Evolutionary conservation across 2,797 vertebrate genomes (phyloP).

Genomic region (Netta rufina): DNA sequence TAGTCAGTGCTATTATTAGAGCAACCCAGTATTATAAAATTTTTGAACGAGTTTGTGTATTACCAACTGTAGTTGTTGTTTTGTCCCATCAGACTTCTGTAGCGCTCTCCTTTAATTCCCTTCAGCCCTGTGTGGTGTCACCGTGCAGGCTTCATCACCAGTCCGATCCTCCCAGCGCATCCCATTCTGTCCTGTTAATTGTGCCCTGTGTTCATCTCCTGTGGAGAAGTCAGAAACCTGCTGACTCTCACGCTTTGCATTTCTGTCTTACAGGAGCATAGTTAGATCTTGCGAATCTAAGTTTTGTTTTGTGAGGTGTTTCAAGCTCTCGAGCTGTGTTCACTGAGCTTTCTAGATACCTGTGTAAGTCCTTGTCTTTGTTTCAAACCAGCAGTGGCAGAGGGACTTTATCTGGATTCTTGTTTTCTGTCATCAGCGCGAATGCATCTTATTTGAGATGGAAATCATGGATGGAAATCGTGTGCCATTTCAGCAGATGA

Average conservation of each 20-base stretch:
- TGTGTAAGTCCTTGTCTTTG: not conserved
- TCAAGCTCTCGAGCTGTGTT: not conserved
- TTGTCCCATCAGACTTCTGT: not conserved
- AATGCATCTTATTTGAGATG: not conserved
- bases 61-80: not conserved
- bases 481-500: not conserved
- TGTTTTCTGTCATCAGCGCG: not conserved
- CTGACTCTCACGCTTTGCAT: rapidly evolving
- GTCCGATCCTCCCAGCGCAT: rapidly evolving
- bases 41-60: not conserved
- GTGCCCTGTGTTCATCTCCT: not conserved
- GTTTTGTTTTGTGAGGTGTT: not conserved
- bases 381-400: not conserved
- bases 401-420: not conserved
- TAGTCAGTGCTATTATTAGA: not conserved
- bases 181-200: rapidly evolving
- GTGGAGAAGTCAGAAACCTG: not conserved
- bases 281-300: not conserved
- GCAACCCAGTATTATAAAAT: not conserved
- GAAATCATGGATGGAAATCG: not conserved
- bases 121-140: not conserved
- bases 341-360: not conserved
- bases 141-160: rapidly evolving
- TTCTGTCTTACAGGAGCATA: not conserved
- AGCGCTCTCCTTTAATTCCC: rapidly evolving